A percentile compares a stretch with the other conserved stretches of the same genome.
These are phyloP conservation scores for Lamprotornis superbus DNA, from an alignment of 2,113 vertebrate genomes.

Conservation along the genomic window DNA sequence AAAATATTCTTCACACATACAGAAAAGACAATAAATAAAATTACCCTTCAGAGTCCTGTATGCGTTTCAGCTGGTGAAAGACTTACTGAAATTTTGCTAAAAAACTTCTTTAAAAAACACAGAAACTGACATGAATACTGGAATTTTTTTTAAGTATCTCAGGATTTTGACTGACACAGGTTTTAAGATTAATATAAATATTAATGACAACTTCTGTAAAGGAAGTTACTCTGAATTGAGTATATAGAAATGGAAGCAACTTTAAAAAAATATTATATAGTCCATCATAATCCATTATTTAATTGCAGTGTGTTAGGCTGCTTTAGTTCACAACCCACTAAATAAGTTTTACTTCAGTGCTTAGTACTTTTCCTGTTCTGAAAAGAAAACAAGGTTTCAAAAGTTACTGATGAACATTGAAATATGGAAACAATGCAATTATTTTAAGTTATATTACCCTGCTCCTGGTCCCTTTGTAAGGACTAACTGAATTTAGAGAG, in stretches of 20 bases:
- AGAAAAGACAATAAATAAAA: background rate
- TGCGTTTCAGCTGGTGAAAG: background rate
- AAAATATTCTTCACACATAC: background rate
- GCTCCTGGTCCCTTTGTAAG: background rate
- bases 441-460: background rate
- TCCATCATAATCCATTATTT: background rate
- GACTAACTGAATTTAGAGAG: background rate
- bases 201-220: background rate
- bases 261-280: background rate
- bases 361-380: background rate
- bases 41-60: background rate
- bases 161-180: background rate
- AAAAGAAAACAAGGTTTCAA: background rate
- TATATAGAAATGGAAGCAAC: background rate
- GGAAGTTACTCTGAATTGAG: background rate
- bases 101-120: fast-evolving
- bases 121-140: background rate
- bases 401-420: background rate
- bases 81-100: background rate
- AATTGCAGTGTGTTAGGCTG: background rate
- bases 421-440: background rate
- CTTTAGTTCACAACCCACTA: background rate
- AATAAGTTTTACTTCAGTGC: background rate
- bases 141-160: background rate
- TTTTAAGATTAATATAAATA: background rate